Evolutionary conservation across 2,888 invertebrate genomes (phyloP).

Genomic region (Drosophila mettleri): DNA sequence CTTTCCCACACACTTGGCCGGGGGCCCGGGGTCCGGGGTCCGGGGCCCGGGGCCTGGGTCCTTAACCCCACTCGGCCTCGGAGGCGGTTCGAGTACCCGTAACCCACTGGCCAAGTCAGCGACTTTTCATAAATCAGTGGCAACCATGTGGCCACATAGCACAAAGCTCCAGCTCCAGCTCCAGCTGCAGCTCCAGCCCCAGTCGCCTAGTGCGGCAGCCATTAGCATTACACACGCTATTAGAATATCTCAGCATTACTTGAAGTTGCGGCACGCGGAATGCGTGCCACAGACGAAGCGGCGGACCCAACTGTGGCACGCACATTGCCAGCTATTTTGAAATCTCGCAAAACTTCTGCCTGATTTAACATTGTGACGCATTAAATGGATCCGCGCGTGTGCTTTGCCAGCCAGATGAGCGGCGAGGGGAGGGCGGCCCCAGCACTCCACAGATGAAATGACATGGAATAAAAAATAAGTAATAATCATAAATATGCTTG

Average conservation of each 20-base stretch:
- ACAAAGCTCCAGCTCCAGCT: constrained; percentile 19
- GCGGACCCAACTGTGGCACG: constrained; percentile 37
- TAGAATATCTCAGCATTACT: constrained; percentile 76
- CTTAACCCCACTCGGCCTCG: constrained; percentile 13
- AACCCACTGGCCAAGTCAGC: constrained; percentile 4
- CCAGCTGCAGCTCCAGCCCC: not conserved
- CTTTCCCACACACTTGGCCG: not conserved
- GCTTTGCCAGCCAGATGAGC: not conserved
- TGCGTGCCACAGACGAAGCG: constrained; percentile 10
- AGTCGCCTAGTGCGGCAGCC: constrained; percentile 42
- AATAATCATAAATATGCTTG: constrained; percentile 55
- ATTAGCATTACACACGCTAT: constrained; percentile 79
- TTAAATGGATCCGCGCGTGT: constrained; percentile 36
- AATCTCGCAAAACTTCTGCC: constrained; percentile 73
- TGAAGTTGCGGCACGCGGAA: constrained; percentile 41
- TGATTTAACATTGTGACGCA: constrained; percentile 68
- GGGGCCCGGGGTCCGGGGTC: too few species aligned
- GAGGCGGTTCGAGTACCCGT: too few species aligned
- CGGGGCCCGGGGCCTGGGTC: too few species aligned
- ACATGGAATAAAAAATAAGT: constrained; percentile 58
- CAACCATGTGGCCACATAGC: constrained; percentile 53
- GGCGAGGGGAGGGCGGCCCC: too few species aligned
- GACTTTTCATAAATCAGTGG: constrained; percentile 69
- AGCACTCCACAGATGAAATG: constrained; percentile 39
- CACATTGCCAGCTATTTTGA: constrained; percentile 68